Evolutionary conservation across 1,140 invertebrate genomes (phyloP).

Genomic region (Drosophila repleta): DNA sequence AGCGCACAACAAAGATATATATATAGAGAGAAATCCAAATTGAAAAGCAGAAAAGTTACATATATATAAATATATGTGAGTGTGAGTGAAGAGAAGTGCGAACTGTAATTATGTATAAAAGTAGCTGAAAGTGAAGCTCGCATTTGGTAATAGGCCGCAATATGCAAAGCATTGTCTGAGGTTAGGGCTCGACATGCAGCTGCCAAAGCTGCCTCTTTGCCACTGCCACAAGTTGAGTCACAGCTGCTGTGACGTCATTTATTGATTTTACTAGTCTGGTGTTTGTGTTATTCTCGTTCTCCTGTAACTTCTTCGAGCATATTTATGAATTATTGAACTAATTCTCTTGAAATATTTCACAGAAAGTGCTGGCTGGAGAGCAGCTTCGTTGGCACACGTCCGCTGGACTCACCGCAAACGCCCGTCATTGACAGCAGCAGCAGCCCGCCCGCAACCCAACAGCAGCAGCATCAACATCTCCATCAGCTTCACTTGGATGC

Average conservation of each 20-base stretch:
- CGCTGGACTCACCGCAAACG: constrained; percentile 92
- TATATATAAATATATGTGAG: too few species aligned
- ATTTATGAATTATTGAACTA: constrained; percentile 11
- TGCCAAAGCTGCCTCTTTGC: constrained; percentile 27
- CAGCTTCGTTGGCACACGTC: constrained; percentile 93
- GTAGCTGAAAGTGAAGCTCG: background rate
- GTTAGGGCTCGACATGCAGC: constrained; percentile 33
- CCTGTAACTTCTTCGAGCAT: background rate
- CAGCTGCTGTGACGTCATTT: constrained; percentile 51
- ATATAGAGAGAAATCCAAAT: background rate
- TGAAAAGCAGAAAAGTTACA: constrained; percentile 15
- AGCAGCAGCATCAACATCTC: constrained; percentile 41
- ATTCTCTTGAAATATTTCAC: background rate
- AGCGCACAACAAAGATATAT: constrained; percentile 11
- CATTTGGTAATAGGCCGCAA: constrained; percentile 15
- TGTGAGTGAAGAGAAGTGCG: background rate
- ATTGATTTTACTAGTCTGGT: constrained; percentile 59
- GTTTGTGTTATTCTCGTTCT: constrained; percentile 7
- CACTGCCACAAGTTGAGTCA: constrained; percentile 43
- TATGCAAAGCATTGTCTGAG: constrained; percentile 36
- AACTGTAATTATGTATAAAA: background rate
- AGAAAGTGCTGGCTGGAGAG: constrained; percentile 93
- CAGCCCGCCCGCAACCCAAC: constrained; percentile 46
- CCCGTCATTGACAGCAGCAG: constrained; percentile 86
- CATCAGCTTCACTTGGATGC: constrained; percentile 49